Base-by-base conservation (phyloP, 2,797 vertebrate genomes). In the Kryptolebias ocellatus region DNA sequence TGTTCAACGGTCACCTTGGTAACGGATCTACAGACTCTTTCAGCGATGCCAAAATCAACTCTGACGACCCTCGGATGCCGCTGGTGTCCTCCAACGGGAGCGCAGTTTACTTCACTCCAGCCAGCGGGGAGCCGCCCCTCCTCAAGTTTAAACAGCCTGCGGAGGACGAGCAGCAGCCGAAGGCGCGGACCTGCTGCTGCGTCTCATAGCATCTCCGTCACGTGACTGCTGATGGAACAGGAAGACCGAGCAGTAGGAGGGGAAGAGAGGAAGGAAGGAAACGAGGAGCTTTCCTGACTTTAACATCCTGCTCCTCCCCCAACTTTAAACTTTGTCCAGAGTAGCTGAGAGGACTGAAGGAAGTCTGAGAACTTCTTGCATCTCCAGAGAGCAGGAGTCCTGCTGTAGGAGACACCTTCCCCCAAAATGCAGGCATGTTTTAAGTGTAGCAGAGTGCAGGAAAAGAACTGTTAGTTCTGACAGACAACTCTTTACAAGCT, bases 111-210 rank as follows among this genome's bases (percentile, higher is more conserved):
- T 97, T 95, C 91, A 97, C 96, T 0, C 95, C 95, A n/a, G 94
- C 96, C 92, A 98, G 96, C 24, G 96, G 97, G 1, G 97, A 99
- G 44, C 97, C 97, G 0, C 97, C 97, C 14, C 95, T 99, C 65
- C 88, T 98, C 74, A 97, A 93, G 90, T 93, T 99, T 71, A 99
- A 96, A 83, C 96, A 98, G 90, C 97, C 97, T n/a, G 82, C 95
- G 10, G 96, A 98, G 72, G 96, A 97, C 49, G 95, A 96, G 91
- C 94, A 96, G 91, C 94, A 94, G 64, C 93, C 95, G 34, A 97
- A 96, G 79, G 88, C 89, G 44, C 92, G 92, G 0, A 93, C 94
- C 72, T 99, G 97, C 91, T 99, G 97, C 92, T 95, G 96, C 20
- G 92, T 99, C 83, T 98, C 96, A 15, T 99, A 96, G 92, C 76